These are phyloP conservation scores for Euphydryas editha DNA, from an alignment of 2,888 invertebrate genomes.

Conservation along the genomic window DNA sequence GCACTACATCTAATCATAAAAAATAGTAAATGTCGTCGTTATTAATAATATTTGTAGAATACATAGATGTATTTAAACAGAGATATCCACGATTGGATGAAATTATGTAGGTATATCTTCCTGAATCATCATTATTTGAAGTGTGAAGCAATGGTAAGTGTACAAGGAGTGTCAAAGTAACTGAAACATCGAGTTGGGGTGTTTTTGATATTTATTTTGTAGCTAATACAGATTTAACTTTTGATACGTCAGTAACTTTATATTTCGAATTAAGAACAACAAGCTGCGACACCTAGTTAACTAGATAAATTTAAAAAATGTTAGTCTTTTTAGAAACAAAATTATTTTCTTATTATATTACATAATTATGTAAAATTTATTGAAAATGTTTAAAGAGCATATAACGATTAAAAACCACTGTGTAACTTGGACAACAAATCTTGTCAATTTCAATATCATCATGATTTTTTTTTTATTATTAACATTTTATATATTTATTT, in stretches of 20 bases:
- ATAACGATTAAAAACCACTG: neutral
- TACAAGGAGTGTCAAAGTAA: conserved; percentile 74
- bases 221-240: conserved; percentile 30
- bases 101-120: conserved; percentile 65
- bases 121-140: conserved; percentile 60
- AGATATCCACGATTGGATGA: conserved; percentile 69
- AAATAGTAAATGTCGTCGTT: conserved; percentile 14
- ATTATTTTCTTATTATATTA: no score
- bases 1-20: conserved; percentile 4
- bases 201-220: conserved; percentile 44
- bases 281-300: neutral
- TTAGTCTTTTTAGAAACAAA: neutral
- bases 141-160: conserved; percentile 70
- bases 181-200: conserved; percentile 67
- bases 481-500: conserved; percentile 4
- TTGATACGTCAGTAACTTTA: conserved; percentile 28
- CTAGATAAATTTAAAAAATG: neutral
- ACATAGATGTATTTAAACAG: conserved; percentile 21
- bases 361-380: no score
- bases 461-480: neutral
- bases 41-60: conserved; percentile 14
- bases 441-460: neutral
- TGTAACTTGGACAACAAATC: neutral
- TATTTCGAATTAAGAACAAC: neutral
- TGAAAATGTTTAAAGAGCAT: no score